Evolutionary conservation across 2,113 vertebrate genomes (phyloP), one percentile per base, ranked within the genome.

Genomic region (Psettodes erumei): DNA sequence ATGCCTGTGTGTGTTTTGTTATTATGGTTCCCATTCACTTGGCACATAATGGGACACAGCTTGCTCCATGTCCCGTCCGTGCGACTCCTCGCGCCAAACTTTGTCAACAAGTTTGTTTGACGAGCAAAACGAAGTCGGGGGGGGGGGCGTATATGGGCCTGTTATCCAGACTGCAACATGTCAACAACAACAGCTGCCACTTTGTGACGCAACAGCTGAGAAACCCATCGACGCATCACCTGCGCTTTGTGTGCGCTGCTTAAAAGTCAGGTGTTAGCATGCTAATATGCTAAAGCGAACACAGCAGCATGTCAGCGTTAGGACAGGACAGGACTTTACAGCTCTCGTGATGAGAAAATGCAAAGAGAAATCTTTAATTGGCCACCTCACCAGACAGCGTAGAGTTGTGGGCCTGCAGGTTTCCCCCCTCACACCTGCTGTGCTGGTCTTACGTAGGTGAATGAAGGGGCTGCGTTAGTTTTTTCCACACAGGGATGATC

Each of bases 11-110:
- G 59, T 33, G 40, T 69, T 81, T 68, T 64, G 61, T 71, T 68
- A 19, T 12, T 21, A 9, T n/a, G 53, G 40, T 74, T 71, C 47
- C 58, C 32, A 35, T 83, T n/a, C 25, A 48, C 45, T 79, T 53
- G 45, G 63, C 18, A 0, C 19, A 48, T 56, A 79, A 87, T 40
- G 71, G 75, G 51, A 71, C 51, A 2, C 79, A 70, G 68, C 54
- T 60, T 73, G 58, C 18, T 56, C 47, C 42, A 54, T 54, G 48
- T 43, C 40, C 63, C 1, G 8, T 55, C 45, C 1, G 6, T 60
- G 27, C 8, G 1, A 42, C 21, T 61, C 54, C 15, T n/a, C n/a
- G 0, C 7, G 58, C 40, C 68, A 73, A 77, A 63, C 25, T 32
- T 40, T 63, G 19, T 72, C 56, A 27, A 43, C n/a, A 28, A 32